phyloP scores from a whole-genome alignment of 35 echinoderm and acorn worm genomes.

The Diadema setosum region DNA sequence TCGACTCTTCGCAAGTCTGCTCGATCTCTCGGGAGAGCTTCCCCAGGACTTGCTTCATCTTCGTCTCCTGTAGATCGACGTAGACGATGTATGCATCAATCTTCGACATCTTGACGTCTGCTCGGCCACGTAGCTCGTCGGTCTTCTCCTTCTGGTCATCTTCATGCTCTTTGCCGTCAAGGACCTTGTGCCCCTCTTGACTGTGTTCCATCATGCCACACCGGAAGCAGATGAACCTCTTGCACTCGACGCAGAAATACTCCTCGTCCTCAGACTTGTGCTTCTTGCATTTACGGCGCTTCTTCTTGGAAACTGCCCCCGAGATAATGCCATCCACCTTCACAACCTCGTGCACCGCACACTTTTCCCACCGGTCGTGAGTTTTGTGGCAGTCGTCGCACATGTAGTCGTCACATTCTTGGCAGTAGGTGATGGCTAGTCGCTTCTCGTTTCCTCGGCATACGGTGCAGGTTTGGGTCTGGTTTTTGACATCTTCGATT shows the following conservation, averaged over 20 bases:
- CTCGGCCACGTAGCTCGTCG: not conserved
- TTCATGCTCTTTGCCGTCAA: not conserved
- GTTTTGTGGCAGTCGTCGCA: not conserved
- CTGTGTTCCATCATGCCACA: not conserved
- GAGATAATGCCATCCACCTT: not conserved
- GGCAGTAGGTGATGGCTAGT: not conserved
- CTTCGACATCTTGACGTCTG: not conserved
- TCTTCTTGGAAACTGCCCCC: not conserved
- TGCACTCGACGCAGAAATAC: not conserved
- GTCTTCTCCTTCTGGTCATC: not conserved
- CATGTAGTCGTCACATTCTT: conserved; percentile 1
- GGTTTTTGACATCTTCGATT: not conserved
- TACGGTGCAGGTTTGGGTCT: not conserved
- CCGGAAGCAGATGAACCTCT: conserved; percentile 7
- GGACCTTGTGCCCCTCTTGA: not conserved
- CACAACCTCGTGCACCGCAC: not conserved
- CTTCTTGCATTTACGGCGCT: not conserved
- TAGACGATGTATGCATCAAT: not conserved
- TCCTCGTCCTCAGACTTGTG: not conserved
- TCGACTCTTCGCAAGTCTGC: not conserved
- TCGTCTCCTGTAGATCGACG: not conserved
- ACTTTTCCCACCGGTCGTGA: not conserved
- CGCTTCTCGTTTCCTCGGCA: not conserved
- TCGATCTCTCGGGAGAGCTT: not conserved
- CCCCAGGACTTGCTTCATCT: not conserved